Conservation (phyloP, 2,113 vertebrate species). For the Syngnathoides biaculeatus region DNA sequence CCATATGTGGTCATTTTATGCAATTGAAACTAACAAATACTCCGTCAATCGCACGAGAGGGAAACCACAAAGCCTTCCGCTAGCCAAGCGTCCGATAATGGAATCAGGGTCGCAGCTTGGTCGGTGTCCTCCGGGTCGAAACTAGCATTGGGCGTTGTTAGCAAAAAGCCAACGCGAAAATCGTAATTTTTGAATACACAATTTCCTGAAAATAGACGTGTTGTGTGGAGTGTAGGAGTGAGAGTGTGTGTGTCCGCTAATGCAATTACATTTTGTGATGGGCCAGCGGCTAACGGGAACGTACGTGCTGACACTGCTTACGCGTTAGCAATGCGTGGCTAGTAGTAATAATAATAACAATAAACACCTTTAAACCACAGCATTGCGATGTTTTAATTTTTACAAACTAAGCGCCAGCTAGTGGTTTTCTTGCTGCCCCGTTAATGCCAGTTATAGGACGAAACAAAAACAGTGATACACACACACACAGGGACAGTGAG, state of each 20-base stretch:
- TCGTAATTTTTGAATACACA: not conserved
- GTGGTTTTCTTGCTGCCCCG: not conserved
- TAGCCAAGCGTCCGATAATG: slow-evolving; percentile 30
- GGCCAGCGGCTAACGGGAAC: slow-evolving; percentile 54
- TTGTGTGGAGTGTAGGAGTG: not conserved
- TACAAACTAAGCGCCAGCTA: not conserved
- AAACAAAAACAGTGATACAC: slow-evolving; percentile 37
- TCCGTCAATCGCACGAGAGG: not conserved
- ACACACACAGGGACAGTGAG: slow-evolving; percentile 38
- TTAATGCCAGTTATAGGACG: not conserved
- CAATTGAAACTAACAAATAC: not conserved
- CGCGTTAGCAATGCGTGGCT: slow-evolving; percentile 3
- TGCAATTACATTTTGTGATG: slow-evolving; percentile 32
- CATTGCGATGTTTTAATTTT: not conserved
- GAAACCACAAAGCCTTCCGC: slow-evolving; percentile 10
- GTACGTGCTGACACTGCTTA: slow-evolving; percentile 7
- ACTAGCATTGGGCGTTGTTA: slow-evolving; percentile 2
- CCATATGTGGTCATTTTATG: not conserved
- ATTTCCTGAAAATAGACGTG: not conserved
- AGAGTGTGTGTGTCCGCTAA: slow-evolving; percentile 45
- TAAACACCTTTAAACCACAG: not conserved
- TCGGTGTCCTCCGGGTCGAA: slow-evolving; percentile 37
- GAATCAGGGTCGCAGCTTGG: slow-evolving; percentile 20
- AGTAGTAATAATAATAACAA: not conserved
- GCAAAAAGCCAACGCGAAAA: slow-evolving; percentile 2